phyloP scores from a whole-genome alignment of 2,797 vertebrate species.

The Melanotaenia nigrans region DNA sequence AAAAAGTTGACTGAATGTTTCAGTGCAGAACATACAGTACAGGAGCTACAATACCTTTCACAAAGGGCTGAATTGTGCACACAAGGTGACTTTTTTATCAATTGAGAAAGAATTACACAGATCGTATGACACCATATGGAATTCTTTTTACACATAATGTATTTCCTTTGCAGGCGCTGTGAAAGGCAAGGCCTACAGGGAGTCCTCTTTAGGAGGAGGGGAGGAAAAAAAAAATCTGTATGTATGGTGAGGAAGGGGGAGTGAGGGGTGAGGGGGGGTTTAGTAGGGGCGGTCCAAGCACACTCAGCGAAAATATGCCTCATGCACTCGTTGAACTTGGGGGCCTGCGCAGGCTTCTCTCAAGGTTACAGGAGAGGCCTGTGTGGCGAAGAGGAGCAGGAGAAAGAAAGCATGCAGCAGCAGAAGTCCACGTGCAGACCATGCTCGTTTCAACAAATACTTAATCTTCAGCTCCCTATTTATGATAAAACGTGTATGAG shows the following conservation, averaged over 20 bases:
- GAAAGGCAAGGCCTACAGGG: conserved; percentile 81
- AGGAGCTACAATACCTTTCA: conserved; percentile 53
- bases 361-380: conserved; percentile 85
- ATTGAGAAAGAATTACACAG: conserved; percentile 81
- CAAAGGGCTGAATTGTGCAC: conserved; percentile 70
- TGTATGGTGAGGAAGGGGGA: conserved; percentile 67
- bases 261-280: conserved; percentile 55
- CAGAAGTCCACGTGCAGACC: conserved; percentile 52
- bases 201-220: conserved; percentile 81
- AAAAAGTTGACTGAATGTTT: conserved; percentile 19
- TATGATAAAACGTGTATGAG: neutral
- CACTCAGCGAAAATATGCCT: conserved; percentile 87
- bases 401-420: conserved; percentile 67
- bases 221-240: conserved; percentile 59
- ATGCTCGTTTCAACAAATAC: neutral
- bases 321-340: conserved; percentile 88
- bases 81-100: conserved; percentile 77
- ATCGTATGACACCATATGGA: conserved; percentile 85
- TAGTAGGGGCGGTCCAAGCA: conserved; percentile 82
- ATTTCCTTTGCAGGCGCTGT: conserved; percentile 83
- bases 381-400: conserved; percentile 59
- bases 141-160: conserved; percentile 87
- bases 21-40: conserved; percentile 47
- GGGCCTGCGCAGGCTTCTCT: conserved; percentile 83
- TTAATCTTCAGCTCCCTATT: neutral